These are phyloP conservation scores for Chaenodraco wilsoni DNA, from an alignment of 2,797 vertebrate genomes.

Conservation along the genomic window DNA sequence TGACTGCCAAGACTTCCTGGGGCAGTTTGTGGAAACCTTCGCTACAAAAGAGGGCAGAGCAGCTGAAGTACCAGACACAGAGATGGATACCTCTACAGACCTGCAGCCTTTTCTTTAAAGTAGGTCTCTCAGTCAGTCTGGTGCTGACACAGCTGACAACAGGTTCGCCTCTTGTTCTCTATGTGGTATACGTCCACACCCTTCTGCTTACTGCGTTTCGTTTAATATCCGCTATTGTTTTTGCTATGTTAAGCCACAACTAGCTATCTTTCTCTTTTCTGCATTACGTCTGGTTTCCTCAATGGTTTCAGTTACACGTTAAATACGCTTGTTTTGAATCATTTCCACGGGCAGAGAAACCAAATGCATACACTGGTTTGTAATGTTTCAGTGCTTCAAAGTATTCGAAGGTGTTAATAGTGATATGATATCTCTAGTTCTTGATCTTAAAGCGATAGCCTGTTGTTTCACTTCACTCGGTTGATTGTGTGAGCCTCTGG, in stretches of 20 bases:
- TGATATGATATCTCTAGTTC: not conserved
- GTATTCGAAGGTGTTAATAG: not conserved
- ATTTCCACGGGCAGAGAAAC: not conserved
- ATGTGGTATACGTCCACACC: constrained; percentile 1
- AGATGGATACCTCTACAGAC: constrained; percentile 82
- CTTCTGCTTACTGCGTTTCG: not conserved
- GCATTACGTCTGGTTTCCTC: not conserved
- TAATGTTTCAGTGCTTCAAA: constrained; percentile 5
- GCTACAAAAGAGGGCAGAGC: constrained; percentile 61
- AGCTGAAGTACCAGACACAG: constrained; percentile 67
- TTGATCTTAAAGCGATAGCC: not conserved
- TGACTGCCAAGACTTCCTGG: constrained; percentile 66
- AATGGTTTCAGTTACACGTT: not conserved
- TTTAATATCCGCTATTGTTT: not conserved
- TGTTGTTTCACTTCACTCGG: constrained; percentile 4
- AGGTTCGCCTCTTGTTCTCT: constrained; percentile 32
- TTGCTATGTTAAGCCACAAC: not conserved
- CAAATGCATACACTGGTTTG: not conserved
- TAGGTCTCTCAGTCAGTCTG: constrained; percentile 67
- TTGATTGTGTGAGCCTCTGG: constrained; percentile 18
- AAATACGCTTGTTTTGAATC: not conserved
- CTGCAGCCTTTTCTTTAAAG: constrained; percentile 73
- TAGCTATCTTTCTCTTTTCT: not conserved
- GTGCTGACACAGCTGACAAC: constrained; percentile 14
- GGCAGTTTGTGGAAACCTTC: constrained; percentile 66